Conservation (phyloP, 2,797 vertebrate genomes). For the Eurystomus glaucurus region DNA sequence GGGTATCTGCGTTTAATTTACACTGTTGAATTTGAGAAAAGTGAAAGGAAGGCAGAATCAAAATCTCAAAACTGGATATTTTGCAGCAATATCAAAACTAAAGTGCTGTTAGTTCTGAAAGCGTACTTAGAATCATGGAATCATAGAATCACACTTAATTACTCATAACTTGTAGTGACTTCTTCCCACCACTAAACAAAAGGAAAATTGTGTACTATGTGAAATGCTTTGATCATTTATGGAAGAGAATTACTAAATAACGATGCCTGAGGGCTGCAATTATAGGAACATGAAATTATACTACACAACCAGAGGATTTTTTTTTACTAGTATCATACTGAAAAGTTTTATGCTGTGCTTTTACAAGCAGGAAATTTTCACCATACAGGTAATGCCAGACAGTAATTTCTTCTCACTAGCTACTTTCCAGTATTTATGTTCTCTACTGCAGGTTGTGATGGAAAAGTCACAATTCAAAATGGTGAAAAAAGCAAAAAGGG, state of each 20-base stretch:
- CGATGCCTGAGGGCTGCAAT: neutral
- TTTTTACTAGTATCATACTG: neutral
- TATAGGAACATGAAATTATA: neutral
- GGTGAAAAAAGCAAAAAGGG: neutral
- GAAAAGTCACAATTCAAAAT: neutral
- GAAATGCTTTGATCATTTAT: neutral
- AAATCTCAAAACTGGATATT: neutral
- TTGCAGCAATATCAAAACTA: neutral
- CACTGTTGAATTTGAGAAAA: neutral
- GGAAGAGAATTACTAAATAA: neutral
- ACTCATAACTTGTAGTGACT: neutral
- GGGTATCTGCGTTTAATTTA: neutral
- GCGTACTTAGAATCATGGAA: no score
- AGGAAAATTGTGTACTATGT: fast-evolving
- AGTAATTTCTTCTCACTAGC: neutral
- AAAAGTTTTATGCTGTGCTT: neutral
- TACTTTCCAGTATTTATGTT: neutral
- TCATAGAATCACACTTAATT: neutral
- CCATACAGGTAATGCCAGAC: neutral
- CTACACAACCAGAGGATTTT: neutral
- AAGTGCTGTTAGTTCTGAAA: neutral
- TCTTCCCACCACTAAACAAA: neutral
- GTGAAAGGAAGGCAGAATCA: neutral
- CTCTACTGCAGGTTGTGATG: neutral
- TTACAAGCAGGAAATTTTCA: neutral